Base-by-base conservation (phyloP, 2,113 vertebrate genomes). In the Sitta europaea region DNA sequence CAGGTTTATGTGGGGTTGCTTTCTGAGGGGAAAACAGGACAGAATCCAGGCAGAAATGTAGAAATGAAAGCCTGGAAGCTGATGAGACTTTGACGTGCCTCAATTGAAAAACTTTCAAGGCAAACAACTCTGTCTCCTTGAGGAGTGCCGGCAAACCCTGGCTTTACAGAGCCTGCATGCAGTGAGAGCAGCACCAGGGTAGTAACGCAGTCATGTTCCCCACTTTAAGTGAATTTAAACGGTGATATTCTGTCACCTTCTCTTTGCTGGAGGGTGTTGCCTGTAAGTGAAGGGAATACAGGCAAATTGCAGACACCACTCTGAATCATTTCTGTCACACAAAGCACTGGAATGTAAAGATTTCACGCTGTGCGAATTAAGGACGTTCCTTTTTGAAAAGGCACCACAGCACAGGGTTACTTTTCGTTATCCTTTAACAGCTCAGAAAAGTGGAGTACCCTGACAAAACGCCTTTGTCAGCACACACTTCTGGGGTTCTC, bases 91-190 rank as follows among this genome's bases (percentile, higher is more conserved):
- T 2, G 3, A 66, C 78, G 25, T 3, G 33, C 6, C 71, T 62
- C 31, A 31, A 21, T 36, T 10, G 8, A 78, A 55, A 54, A 67
- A 18, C 27, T 54, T 71, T 5, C 43, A 54, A 31, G 51, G 54
- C 9, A 5, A 79, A 21, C 28, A 54, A 5, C 35, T 57, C 40
- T 12, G 14, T 9, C 54, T 18, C 77, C 77, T 65, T 2, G 36
- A 78, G 79, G 35, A 78, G 25, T 14, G 1, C 6, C 40, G 36
- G 28, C 4, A 1, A 65, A 51, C 5, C 27, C 36, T 5, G 4
- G 63, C 7, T 28, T 40, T 22, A 5, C 10, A 7, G 50, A 42
- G 62, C 43, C 40, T 31, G 27, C 22, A 4, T 0, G 0, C 33
- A 53, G 31, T 0, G 20, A 58, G 72, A 68, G 58, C 40, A 38